Conservation (phyloP, 2,113 vertebrate genomes). For the Synodontis membranacea region DNA sequence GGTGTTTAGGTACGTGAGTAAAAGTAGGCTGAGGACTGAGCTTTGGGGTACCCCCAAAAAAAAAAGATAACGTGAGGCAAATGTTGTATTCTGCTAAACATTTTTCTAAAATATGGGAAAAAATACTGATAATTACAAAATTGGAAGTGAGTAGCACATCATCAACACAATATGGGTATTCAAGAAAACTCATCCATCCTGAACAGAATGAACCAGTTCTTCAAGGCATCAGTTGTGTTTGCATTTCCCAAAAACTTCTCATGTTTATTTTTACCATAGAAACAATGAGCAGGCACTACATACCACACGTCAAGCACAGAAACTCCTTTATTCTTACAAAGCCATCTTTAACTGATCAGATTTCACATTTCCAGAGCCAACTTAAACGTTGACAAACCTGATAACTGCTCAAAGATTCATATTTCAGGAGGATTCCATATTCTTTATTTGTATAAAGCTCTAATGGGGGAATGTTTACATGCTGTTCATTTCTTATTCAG, state of each 20-base stretch:
- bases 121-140: not conserved
- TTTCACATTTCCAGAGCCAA: not conserved
- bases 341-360: not conserved
- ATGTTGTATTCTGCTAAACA: not conserved
- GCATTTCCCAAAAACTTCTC: not conserved
- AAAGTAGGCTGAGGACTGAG: not conserved
- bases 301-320: not conserved
- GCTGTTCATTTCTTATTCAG: not conserved
- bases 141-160: too few relatives aligned
- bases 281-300: not conserved
- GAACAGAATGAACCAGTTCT: constrained; percentile 15
- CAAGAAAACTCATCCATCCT: not conserved
- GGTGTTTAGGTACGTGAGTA: not conserved
- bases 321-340: not conserved
- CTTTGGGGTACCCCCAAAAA: not conserved
- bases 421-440: not conserved
- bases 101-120: not conserved
- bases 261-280: not conserved
- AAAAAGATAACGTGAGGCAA: not conserved
- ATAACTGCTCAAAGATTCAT: not conserved
- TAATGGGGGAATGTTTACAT: not conserved
- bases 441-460: not conserved
- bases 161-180: not conserved
- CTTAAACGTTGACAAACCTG: not conserved
- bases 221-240: not conserved